Percentiles rank a stretch among this genome's conserved stretches.
phyloP scores from a whole-genome alignment of 1,140 invertebrate genomes.

The Goniozus legneri region DNA sequence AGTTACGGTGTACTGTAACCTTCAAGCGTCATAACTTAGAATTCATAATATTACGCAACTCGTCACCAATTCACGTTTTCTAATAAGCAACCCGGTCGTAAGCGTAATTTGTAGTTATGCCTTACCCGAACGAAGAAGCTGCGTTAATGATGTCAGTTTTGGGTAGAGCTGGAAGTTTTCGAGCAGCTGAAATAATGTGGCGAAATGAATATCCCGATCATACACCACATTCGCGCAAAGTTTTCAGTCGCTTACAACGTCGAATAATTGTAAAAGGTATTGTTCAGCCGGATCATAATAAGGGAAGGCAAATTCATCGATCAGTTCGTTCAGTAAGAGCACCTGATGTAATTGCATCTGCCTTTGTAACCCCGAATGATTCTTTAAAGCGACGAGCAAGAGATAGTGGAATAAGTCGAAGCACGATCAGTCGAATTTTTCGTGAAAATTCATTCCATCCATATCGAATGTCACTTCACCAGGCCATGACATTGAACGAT shows the following conservation, averaged over 20 bases:
- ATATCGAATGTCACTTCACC: background rate
- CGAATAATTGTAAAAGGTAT: background rate
- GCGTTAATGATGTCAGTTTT: constrained; percentile 6
- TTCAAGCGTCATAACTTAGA: no score
- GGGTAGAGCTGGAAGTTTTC: background rate
- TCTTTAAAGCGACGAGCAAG: no score
- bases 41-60: no score
- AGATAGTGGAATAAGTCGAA: background rate
- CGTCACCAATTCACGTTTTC: no score
- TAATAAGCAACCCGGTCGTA: no score
- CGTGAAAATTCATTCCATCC: background rate
- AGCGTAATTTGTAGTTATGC: no score
- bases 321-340: background rate
- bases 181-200: constrained; percentile 1
- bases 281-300: constrained; percentile 1
- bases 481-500: background rate
- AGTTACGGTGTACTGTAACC: no score
- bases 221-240: background rate
- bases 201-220: background rate
- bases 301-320: background rate
- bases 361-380: background rate
- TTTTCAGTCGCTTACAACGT: background rate
- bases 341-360: background rate
- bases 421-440: background rate
- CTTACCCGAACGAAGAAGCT: no score